These are phyloP conservation scores for Setophaga kirtlandii DNA, from an alignment of 2,113 vertebrate genomes.

Conservation along the genomic window DNA sequence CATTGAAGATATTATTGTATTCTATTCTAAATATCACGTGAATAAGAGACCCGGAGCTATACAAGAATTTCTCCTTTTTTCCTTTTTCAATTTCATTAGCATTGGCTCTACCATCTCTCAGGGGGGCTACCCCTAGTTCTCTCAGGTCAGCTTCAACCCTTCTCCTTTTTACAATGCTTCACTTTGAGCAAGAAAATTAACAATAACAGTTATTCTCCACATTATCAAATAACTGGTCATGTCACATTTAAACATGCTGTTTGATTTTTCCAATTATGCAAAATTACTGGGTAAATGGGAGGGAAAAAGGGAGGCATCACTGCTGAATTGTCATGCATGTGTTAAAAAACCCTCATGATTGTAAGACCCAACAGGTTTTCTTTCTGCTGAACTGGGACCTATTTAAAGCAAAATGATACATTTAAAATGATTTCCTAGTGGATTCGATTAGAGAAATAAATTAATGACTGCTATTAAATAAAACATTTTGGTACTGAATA, in stretches of 20 bases:
- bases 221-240: not conserved
- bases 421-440: slow-evolving; percentile 61
- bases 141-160: not conserved
- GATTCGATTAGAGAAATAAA: slow-evolving; percentile 60
- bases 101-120: not conserved
- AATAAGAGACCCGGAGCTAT: not conserved
- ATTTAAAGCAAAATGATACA: slow-evolving; percentile 57
- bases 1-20: not conserved
- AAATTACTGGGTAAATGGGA: not conserved
- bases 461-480: slow-evolving; percentile 66
- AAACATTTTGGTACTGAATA: slow-evolving; percentile 61
- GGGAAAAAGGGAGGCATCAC: not conserved
- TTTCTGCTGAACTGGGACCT: slow-evolving; percentile 25
- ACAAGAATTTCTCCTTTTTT: not conserved
- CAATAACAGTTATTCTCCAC: not conserved
- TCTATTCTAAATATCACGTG: not conserved
- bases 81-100: not conserved
- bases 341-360: not conserved
- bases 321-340: not conserved
- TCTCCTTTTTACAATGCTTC: not conserved
- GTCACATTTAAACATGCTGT: not conserved
- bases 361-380: slow-evolving; percentile 3
- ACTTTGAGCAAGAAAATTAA: not conserved
- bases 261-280: not conserved
- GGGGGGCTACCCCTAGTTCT: slow-evolving; percentile 14